phyloP scores from a whole-genome alignment of 2,888 invertebrate genomes.

The Steinernema scapterisci region DNA sequence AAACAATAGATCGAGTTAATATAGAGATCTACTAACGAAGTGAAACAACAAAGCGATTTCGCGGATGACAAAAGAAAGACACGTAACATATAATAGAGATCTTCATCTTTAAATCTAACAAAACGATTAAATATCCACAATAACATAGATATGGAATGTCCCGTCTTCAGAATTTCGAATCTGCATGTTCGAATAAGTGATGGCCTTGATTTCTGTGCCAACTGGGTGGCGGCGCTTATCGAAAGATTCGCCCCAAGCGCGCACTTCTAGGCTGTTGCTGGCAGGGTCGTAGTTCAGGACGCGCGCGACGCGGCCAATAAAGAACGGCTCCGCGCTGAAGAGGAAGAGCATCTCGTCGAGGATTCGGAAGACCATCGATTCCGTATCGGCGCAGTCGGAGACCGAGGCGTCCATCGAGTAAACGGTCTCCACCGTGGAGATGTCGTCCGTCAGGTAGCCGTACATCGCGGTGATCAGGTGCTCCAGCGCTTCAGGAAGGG shows the following conservation, averaged over 20 bases:
- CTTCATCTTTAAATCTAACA: too few relatives aligned
- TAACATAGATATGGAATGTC: conserved; percentile 83
- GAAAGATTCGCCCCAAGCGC: conserved; percentile 81
- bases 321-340: conserved; percentile 78
- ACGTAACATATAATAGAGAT: neutral
- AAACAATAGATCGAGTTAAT: neutral
- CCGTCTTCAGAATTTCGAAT: conserved; percentile 73
- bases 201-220: conserved; percentile 97
- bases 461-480: conserved; percentile 88
- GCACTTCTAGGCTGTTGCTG: conserved; percentile 39
- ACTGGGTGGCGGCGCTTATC: conserved; percentile 78
- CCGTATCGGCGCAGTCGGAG: conserved; percentile 80
- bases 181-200: conserved; percentile 99
- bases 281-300: conserved; percentile 48
- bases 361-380: conserved; percentile 81
- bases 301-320: conserved; percentile 58
- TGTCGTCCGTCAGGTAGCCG: conserved; percentile 81
- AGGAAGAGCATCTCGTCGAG: conserved; percentile 90
- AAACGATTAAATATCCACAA: conserved; percentile 85
- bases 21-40: neutral
- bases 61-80: neutral
- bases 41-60: conserved; percentile 11
- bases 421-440: conserved; percentile 75
- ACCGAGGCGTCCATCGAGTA: conserved; percentile 83
- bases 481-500: conserved; percentile 71